Percentiles rank a stretch among this genome's conserved stretches.
These are phyloP conservation scores for Conus betulinus DNA, from an alignment of 1,140 invertebrate genomes.

Conservation along the genomic window DNA sequence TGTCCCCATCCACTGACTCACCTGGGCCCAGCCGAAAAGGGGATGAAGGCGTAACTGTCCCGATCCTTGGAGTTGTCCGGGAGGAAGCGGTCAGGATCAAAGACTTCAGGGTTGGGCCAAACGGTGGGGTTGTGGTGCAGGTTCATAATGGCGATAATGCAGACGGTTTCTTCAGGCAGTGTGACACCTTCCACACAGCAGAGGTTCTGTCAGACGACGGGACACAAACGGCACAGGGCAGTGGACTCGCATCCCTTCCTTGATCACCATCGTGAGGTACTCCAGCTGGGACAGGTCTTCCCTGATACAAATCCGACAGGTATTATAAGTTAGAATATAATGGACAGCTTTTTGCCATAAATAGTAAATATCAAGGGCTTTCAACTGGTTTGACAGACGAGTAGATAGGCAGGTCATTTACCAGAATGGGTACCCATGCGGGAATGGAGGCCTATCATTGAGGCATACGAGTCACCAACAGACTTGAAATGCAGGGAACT, in stretches of 20 bases:
- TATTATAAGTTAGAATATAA: background rate
- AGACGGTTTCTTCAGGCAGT: constrained; percentile 52
- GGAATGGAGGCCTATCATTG: too few species aligned
- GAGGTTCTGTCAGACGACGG: constrained; percentile 74
- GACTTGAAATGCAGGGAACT: too few species aligned
- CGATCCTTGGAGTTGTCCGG: constrained; percentile 61
- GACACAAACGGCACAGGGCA: constrained; percentile 81
- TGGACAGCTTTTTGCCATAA: background rate
- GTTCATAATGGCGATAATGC: constrained; percentile 55
- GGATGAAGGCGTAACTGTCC: constrained; percentile 64
- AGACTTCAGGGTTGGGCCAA: constrained; percentile 61
- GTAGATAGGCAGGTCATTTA: too few species aligned
- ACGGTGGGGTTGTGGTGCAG: constrained; percentile 67
- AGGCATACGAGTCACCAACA: too few species aligned
- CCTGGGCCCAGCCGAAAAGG: constrained; percentile 70
- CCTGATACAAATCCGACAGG: constrained; percentile 44
- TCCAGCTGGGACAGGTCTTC: constrained; percentile 67
- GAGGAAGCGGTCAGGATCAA: constrained; percentile 57
- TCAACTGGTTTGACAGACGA: background rate
- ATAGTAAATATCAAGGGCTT: background rate
- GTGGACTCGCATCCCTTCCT: constrained; percentile 74
- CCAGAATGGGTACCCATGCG: too few species aligned
- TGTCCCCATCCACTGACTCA: constrained; percentile 13
- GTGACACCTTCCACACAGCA: constrained; percentile 65
- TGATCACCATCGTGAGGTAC: constrained; percentile 73